Evolutionary conservation across 2,113 vertebrate species (phyloP), one percentile per base, ranked within the genome.

Genomic region (Myiozetetes cayanensis): DNA sequence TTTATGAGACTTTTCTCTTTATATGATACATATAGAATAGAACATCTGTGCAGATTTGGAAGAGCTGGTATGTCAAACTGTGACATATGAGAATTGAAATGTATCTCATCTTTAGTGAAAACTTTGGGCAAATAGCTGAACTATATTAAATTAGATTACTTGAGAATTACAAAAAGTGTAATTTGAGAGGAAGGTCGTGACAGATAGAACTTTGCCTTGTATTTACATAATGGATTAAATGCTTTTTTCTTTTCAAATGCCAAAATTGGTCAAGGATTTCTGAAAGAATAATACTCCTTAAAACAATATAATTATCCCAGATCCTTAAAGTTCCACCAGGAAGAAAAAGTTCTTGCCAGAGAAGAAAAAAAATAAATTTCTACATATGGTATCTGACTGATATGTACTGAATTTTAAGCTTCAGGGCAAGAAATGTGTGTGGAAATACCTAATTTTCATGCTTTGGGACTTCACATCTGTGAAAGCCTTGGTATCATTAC

Each of bases 1-100:
- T 78, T 95, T 68, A 86, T 84, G 87, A 97, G 86, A 87, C 72
- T 89, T 92, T 96, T 93, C 59, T 98, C 37, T 95, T 96, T 90
- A 70, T 75, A 76, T 20, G 76, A n/a, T 41, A 33, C 22, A 24
- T 93, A 41, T 41, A 41, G 39, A 96, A 96, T 35, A 52, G 77
- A 95, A 91, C 8, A 12, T 41, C 75, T 84, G 49, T 83, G 91
- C 44, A 94, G 71, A 93, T 87, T 75, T 91, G 63, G 90, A 97
- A 97, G 92, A 97, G 72, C 84, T 94, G 82, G 17, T 39, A 74
- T 95, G 70, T 87, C 96, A 92, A 94, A 94, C 87, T 91, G 83
- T 80, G 43, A 35, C 55, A 81, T 88, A 61, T 59, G 87, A 94
- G 61, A 96, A 95, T 96, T 86, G 77, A 15, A 80, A 9, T 93